Evolutionary conservation across 2,113 vertebrate species (phyloP), one percentile per base, ranked within the genome.

Genomic region (Gadus chalcogrammus): DNA sequence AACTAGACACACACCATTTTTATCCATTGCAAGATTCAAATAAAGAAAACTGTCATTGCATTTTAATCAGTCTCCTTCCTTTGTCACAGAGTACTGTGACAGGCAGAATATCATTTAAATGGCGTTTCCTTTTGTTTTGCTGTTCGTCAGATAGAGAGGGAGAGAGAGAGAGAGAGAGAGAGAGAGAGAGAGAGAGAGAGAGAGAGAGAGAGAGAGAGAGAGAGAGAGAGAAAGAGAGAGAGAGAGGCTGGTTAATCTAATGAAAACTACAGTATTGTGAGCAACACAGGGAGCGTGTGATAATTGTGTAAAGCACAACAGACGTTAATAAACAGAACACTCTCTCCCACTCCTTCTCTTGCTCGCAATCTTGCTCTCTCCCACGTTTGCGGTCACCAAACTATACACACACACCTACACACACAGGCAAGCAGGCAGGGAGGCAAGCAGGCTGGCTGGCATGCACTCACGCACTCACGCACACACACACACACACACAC

Each of bases 61-160:
- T 28, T 56, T 73, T 73, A 74, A 75, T 61, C 66, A 28, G 69
- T 62, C 62, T 27, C 9, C 68, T 5, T 59, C 63, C 79, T 76
- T 72, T 61, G 72, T 80, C 65, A 63, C 35, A 24, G 76, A 72
- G 71, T 63, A 70, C 28, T 69, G 20, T 72, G 67, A 74, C 65
- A 74, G 76, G 35, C 65, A 5, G 65, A 59, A 73, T 55, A 74
- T 72, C 61, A 72, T 79, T 77, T 79, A 52, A 77, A 67, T 64
- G 61, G 70, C 53, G 61, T 74, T 79, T 65, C 42, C 59, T 74
- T 60, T 80, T 80, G 72, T 74, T 77, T 28, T 75, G 73, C 48
- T 72, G 75, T 77, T 81, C 75, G 31, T 31, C 31, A 31, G 31
- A 31, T 4, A 31, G n/a, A n/a, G n/a, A n/a, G n/a, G n/a, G n/a